Percentiles rank a stretch among this genome's conserved stretches.
Evolutionary conservation across 2,888 invertebrate species (phyloP).

Genomic region (Neria commutata): DNA sequence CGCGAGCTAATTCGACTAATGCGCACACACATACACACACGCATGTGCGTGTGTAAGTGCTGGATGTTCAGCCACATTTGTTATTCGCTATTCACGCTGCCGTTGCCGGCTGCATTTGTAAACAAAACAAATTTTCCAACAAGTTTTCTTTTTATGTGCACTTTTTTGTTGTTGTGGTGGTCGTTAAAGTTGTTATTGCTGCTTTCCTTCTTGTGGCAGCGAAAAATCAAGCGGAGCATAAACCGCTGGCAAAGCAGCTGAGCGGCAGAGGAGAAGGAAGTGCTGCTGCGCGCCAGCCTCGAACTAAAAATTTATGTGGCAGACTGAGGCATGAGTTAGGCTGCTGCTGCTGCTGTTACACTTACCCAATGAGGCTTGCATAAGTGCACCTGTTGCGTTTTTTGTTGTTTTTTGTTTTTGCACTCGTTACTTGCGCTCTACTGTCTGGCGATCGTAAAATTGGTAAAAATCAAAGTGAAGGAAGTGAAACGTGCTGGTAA

Average conservation of each 20-base stretch:
- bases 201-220: background rate
- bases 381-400: background rate
- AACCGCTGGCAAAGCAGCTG: too few species aligned
- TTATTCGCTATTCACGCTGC: too few species aligned
- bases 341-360: background rate
- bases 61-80: too few species aligned
- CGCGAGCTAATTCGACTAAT: too few species aligned
- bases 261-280: background rate
- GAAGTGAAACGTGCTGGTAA: too few species aligned
- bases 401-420: too few species aligned
- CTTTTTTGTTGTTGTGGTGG: background rate
- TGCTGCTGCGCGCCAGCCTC: background rate
- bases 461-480: background rate
- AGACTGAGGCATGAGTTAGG: too few species aligned
- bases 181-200: background rate
- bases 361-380: slow-evolving; percentile 2
- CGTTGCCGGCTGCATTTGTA: too few species aligned
- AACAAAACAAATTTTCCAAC: slow-evolving; percentile 2
- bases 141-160: background rate
- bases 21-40: too few species aligned
- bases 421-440: too few species aligned
- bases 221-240: too few species aligned
- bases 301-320: background rate
- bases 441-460: background rate
- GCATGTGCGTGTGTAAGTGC: too few species aligned